Evolutionary conservation across 2,888 invertebrate species (phyloP), one percentile per base, ranked within the genome.

Genomic region (Brassicogethes aeneus): DNA sequence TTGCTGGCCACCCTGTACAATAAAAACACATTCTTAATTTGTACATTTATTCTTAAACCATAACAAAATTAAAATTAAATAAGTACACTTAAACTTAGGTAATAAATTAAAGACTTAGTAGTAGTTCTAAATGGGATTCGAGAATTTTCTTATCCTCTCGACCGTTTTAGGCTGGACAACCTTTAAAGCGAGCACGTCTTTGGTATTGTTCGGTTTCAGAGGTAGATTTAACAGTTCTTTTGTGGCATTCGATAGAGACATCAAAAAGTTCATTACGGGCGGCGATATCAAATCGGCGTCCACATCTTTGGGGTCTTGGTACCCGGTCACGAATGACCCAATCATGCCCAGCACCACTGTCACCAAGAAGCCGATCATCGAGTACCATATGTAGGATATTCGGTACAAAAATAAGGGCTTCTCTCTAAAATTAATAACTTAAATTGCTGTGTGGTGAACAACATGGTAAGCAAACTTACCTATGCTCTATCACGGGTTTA

Each of bases 321-420:
- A 64, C 1, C 80, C 80, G 0, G 83, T 81, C 14, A 77, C 53
- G 16, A 80, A 70, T n/a, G 91, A 90, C 29, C 82, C 80, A 2
- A 78, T 40, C 33, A 86, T 66, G 0, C 92, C 92, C 8, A 85
- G 69, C 8, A 85, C 56, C 15, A 91, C 67, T 0, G 88, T 89
- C 1, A 81, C 70, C 2, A 80, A 51, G 51, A 83, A 84, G 2
- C 92, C 91, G 41, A 91, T 77, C 39, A 80, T 80, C 3, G 90
- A 87, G 68, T 91, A 93, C 91, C 92, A 93, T 59, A 93, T 76
- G 64, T 92, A 93, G 17, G 88, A 88, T 40, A 90, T 70, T n/a
- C 79, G 75, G 62, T 84, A 89, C 43, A 89, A 44, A 39, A 65
- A 51, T 40, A 65, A 64, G 32, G 32, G 13, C 14, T 32, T 13